Base-by-base conservation (phyloP, 2,797 vertebrate species). In the Enteromius paludinosus region DNA sequence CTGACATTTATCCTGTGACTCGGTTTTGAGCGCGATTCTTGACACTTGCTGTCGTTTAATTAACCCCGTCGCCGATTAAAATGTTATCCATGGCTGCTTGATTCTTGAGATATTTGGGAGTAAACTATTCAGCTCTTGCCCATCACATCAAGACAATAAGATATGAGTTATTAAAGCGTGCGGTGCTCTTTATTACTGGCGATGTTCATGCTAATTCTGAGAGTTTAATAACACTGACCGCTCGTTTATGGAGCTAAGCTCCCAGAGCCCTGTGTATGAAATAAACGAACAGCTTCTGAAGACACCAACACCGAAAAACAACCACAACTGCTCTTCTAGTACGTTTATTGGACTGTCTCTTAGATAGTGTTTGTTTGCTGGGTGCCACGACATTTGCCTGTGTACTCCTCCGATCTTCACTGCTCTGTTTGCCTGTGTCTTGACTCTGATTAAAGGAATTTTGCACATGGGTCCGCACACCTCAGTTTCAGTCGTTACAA, bases 11-110 rank as follows among this genome's bases (percentile, higher is more conserved):
- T 88, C 86, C 83, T 84, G 78, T 47, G 73, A 28, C 15, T 59
- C 33, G 56, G 77, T 64, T 76, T 59, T 64, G 83, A 79, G 78
- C 84, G 83, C 71, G 71, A 59, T 83, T 84, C 87, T 86, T 85
- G 83, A 90, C 84, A 86, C 83, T 88, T 61, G 54, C 79, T 82
- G 88, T 90, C 87, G 85, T 88, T 87, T 90, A 87, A 90, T 90
- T 89, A 90, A 88, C 87, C 89, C 88, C 80, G 79, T 62, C 38
- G 33, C 47, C 73, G 83, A 90, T 90, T 89, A 85, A 85, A 87
- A 87, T 85, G 87, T 90, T 88, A 87, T 87, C 82, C 62, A 61
- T 30, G 45, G 23, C 49, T 23, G 75, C 52, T 33, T 54, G 30
- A 76, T 68, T 79, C 72, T 84, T 84, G 69, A 84, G 73, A 82